Conservation (phyloP, 2,797 vertebrate species). For the Poliocrania exsul region DNA sequence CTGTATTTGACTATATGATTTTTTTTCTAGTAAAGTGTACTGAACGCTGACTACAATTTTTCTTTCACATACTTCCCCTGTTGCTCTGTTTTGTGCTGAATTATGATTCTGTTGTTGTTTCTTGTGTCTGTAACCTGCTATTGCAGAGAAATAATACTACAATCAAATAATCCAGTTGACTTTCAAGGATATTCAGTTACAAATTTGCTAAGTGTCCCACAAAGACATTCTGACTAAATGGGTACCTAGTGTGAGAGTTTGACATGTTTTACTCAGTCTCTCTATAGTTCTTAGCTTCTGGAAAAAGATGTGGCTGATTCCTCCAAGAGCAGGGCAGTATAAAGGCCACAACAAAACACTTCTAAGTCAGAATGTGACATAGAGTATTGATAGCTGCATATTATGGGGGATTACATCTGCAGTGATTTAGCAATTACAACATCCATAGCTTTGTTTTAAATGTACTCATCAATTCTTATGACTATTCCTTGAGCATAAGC, state of each 20-base stretch:
- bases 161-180: not conserved
- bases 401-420: not conserved
- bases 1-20: not conserved
- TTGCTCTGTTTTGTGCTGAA: not conserved
- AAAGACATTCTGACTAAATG: not conserved
- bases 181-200: not conserved
- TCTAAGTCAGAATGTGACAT: not conserved
- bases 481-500: not conserved
- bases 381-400: not conserved
- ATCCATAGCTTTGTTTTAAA: not conserved
- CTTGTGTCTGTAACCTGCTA: not conserved
- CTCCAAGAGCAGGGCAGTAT: not conserved
- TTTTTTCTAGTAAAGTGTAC: not conserved
- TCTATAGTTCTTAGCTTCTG: not conserved
- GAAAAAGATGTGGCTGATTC: not conserved
- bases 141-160: not conserved
- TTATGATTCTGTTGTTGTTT: not conserved
- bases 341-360: not conserved
- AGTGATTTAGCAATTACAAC: not conserved
- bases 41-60: not conserved
- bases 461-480: not conserved
- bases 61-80: not conserved
- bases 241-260: not conserved
- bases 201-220: not conserved
- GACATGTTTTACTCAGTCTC: not conserved